phyloP scores from a whole-genome alignment of 2,888 invertebrate genomes.

The Sinelater perroti region DNA sequence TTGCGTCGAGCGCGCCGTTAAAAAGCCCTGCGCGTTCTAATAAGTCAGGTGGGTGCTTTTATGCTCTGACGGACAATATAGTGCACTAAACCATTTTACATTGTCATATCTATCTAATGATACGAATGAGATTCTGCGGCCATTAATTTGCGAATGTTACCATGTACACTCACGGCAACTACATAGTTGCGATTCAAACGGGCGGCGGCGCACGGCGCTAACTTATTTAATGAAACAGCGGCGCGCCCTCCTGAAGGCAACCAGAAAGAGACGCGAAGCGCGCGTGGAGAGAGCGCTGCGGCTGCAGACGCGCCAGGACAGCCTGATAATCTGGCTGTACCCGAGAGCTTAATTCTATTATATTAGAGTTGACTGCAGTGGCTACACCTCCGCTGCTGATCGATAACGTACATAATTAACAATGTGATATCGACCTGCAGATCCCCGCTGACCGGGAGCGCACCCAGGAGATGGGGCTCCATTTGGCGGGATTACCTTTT shows the following conservation, averaged over 20 bases:
- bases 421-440: conserved; percentile 59
- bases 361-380: conserved; percentile 56
- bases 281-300: conserved; percentile 24
- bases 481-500: too few species aligned
- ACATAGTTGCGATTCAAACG: conserved; percentile 35
- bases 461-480: conserved; percentile 24
- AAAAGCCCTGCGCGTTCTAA: too few species aligned
- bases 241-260: conserved; percentile 20
- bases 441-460: conserved; percentile 41
- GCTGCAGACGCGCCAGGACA: conserved; percentile 41
- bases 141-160: conserved; percentile 44
- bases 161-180: conserved; percentile 36
- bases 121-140: conserved; percentile 40
- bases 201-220: conserved; percentile 15
- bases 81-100: conserved; percentile 37
- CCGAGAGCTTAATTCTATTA: conserved; percentile 57
- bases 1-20: too few species aligned
- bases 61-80: neutral
- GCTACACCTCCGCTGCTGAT: conserved; percentile 55
- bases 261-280: conserved; percentile 26
- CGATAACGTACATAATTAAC: conserved; percentile 61
- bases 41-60: neutral
- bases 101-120: conserved; percentile 39
- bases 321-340: conserved; percentile 57
- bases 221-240: conserved; percentile 32